Conservation (phyloP, 2,113 vertebrate species). For the Scomber colias region DNA sequence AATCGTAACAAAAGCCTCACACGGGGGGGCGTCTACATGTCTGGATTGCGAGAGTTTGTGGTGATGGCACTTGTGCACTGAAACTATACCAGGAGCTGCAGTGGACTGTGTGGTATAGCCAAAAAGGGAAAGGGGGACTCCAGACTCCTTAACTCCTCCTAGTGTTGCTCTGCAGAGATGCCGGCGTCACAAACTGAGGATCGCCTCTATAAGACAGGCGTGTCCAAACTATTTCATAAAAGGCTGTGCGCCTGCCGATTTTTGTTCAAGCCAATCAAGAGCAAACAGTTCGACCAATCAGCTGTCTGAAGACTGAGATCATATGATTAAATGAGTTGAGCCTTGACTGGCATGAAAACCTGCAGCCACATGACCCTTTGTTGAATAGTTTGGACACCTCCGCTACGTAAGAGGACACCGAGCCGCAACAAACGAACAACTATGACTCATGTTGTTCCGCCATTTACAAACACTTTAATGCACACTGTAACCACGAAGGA, state of each 20-base stretch:
- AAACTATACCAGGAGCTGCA: slow-evolving; percentile 59
- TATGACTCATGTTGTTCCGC: slow-evolving; percentile 22
- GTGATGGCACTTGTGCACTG: slow-evolving; percentile 63
- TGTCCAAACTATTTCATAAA: no score
- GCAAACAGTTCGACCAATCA: no score
- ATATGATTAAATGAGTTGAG: no score
- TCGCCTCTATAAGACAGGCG: not conserved
- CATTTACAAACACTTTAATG: not conserved
- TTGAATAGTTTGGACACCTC: no score
- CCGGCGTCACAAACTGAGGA: slow-evolving; percentile 23
- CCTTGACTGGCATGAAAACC: no score
- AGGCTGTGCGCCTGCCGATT: no score
- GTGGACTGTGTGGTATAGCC: slow-evolving; percentile 51
- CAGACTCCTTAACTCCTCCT: not conserved
- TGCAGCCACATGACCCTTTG: no score
- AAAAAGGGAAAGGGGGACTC: slow-evolving; percentile 36
- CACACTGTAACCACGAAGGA: slow-evolving; percentile 72
- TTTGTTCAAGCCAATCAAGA: no score
- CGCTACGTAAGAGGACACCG: slow-evolving; percentile 15
- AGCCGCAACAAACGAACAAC: slow-evolving; percentile 61
- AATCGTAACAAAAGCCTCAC: slow-evolving; percentile 3
- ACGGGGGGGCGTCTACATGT: not conserved
- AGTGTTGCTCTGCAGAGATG: slow-evolving; percentile 27
- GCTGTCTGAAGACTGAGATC: no score
- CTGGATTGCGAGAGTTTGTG: slow-evolving; percentile 51